Base-by-base conservation (phyloP, 2,113 vertebrate genomes). In the Megaleporinus macrocephalus region DNA sequence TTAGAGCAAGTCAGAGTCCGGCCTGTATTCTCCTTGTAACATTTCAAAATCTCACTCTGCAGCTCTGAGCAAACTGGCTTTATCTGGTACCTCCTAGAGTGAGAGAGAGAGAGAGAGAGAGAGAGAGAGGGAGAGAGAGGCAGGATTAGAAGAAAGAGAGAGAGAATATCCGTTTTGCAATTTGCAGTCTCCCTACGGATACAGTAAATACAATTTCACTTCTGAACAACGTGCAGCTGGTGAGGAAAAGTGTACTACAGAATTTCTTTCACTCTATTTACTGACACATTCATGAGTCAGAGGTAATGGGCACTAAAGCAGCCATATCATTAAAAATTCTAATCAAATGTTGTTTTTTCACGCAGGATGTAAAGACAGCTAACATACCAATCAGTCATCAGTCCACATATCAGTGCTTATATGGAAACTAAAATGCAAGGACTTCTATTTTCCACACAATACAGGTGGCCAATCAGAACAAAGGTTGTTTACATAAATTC, bases 1-100 rank as follows among this genome's bases (percentile, higher is more conserved):
- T 87, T 84, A 0, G 96, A 98, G 93, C 97, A 99, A 87, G 92
- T 93, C 88, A 99, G 93, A 26, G 95, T 96, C 90, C 96, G 94
- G 29, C 95, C 94, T 22, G 91, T 57, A 1, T 97, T 96, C 44
- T 97, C 90, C 57, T 78, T 93, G 83, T 97, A 99, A 66, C 97
- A 99, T 47, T 96, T 95, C 26, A 99, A 90, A 76, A 98, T 96
- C 89, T 95, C 94, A 16, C 91, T 89, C 93, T 99, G 97, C 81
- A 99, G 91, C 49, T 98, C 95, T 22, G 92, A 93, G 30, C 97
- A 99, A 76, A 97, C 80, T 0, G 97, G 96, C 69, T 94, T 95
- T 73, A 91, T 88, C 66, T 95, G 85, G 4, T 95, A 94, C 72
- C 94, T 89, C 83, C 97, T 99, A 82, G 11, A 30, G 11, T 13